Conservation (phyloP, 2,888 invertebrate species). For the Tridacna crocea region DNA sequence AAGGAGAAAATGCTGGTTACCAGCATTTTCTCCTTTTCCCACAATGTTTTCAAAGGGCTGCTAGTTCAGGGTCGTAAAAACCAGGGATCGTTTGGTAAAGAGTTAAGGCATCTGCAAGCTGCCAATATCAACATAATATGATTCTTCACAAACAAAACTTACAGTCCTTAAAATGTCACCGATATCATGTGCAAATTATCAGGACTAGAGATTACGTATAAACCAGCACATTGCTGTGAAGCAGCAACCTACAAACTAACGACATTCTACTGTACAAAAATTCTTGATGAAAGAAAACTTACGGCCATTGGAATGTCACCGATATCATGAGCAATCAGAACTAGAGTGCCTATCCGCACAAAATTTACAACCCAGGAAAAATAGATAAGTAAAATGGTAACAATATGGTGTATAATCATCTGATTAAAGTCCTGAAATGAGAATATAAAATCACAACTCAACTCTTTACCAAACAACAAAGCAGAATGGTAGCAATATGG, state of each 20-base stretch:
- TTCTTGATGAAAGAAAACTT: conserved; percentile 40
- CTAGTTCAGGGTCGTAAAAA: neutral
- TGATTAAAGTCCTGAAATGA: conserved; percentile 91
- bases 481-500: conserved; percentile 92
- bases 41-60: neutral
- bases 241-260: neutral
- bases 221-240: neutral
- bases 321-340: conserved; percentile 86
- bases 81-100: neutral
- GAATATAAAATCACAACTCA: neutral
- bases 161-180: no score
- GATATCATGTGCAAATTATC: neutral
- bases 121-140: no score
- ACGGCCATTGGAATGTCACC: conserved; percentile 85
- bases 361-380: conserved; percentile 98
- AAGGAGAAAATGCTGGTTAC: neutral
- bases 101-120: neutral
- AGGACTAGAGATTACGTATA: neutral
- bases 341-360: conserved; percentile 94
- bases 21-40: conserved; percentile 9
- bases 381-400: conserved; percentile 94
- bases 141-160: no score
- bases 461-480: no score
- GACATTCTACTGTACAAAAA: neutral
- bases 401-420: conserved; percentile 98